A percentile compares a stretch with the other conserved stretches of the same genome.
These are phyloP conservation scores for Panagrolaimus sp. DNA, from an alignment of 1,140 invertebrate genomes.

Conservation along the genomic window DNA sequence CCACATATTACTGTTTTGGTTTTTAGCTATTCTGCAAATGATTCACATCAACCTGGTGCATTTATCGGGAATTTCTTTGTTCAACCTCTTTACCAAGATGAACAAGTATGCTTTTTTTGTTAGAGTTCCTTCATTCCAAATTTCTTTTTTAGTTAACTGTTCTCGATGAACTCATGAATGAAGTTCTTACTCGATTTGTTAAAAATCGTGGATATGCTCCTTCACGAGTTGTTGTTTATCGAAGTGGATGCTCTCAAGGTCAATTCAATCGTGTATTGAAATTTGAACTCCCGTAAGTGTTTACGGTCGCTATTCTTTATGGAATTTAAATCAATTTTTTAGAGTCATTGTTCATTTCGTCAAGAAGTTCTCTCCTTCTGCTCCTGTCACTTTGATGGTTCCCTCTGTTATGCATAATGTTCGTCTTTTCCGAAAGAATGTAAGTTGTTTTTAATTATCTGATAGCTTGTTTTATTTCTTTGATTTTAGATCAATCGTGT, in stretches of 20 bases:
- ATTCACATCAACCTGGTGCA: conserved; percentile 21
- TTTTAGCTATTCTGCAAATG: conserved; percentile 31
- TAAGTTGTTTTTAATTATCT: background rate
- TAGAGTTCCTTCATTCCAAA: no score
- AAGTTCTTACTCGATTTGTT: conserved; percentile 25
- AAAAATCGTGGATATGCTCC: conserved; percentile 12
- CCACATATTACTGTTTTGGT: background rate
- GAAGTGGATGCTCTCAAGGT: conserved; percentile 41
- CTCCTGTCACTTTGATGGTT: conserved; percentile 35
- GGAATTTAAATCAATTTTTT: background rate
- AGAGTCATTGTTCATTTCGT: conserved; percentile 36
- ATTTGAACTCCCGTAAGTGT: conserved; percentile 24
- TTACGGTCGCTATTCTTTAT: no score
- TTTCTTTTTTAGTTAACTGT: conserved; percentile 14
- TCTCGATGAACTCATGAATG: conserved; percentile 26
- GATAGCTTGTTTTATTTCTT: background rate
- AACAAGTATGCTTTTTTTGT: conserved; percentile 22
- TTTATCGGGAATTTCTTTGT: conserved; percentile 32
- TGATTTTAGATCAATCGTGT: conserved; percentile 28
- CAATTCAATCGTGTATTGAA: conserved; percentile 22
- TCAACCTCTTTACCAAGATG: conserved; percentile 28
- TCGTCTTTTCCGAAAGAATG: conserved; percentile 33
- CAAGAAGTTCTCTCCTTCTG: conserved; percentile 27
- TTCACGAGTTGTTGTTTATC: conserved; percentile 35
- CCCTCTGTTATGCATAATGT: conserved; percentile 38